Conservation (phyloP, 2,113 vertebrate genomes). For the Lagopus muta region DNA sequence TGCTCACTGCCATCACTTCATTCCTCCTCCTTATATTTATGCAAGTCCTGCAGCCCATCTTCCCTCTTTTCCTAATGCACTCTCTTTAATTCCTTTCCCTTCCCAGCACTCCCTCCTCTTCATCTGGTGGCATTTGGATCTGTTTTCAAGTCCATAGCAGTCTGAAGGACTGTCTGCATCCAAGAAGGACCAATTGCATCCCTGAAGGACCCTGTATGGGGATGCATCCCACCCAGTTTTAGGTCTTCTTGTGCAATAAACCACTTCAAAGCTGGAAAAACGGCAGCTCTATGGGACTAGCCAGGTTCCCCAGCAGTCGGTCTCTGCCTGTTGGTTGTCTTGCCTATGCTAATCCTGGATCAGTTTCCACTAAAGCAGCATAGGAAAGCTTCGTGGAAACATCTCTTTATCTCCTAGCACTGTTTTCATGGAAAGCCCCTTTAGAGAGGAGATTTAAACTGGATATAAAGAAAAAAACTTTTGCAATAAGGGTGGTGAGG, state of each 20-base stretch:
- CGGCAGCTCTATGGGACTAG: accelerated
- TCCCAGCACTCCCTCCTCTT: neutral
- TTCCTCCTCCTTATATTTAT: neutral
- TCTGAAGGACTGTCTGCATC: neutral
- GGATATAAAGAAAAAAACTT: too few relatives aligned
- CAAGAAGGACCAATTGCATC: neutral
- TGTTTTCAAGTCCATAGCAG: neutral
- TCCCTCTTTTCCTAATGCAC: neutral
- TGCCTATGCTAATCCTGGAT: neutral
- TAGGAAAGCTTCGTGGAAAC: neutral
- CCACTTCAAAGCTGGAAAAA: neutral
- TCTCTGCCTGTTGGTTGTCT: neutral
- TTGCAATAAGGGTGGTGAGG: too few relatives aligned
- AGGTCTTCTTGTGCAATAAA: neutral
- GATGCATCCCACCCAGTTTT: neutral
- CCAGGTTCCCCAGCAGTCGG: neutral
- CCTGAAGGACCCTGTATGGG: accelerated
- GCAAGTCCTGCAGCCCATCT: neutral
- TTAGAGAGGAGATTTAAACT: neutral
- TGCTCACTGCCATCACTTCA: neutral
- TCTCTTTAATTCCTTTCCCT: neutral
- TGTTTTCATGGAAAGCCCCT: neutral
- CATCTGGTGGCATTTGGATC: neutral
- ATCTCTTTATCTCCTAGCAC: neutral
- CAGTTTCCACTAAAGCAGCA: neutral